Conservation (phyloP, 2,113 vertebrate species). For the Kobus ellipsiprymnus region DNA sequence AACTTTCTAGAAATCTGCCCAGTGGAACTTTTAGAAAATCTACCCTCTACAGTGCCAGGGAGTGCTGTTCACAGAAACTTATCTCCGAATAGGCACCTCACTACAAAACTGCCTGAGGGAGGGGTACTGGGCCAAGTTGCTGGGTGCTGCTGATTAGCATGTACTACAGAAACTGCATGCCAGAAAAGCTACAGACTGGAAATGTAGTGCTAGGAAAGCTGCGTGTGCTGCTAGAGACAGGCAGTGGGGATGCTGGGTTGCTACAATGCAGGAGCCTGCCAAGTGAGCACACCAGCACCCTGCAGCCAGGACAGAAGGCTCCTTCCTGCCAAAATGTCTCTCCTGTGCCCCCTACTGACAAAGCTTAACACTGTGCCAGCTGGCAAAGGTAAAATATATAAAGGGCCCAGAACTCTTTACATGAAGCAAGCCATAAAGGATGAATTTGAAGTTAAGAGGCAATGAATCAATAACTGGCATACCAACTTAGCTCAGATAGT, state of each 20-base stretch:
- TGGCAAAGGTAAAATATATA: slow-evolving; percentile 21
- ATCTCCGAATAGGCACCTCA: neutral
- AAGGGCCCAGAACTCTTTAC: neutral
- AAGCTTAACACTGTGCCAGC: neutral
- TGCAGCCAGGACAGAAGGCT: neutral
- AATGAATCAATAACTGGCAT: neutral
- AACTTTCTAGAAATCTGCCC: neutral
- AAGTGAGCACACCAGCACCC: neutral
- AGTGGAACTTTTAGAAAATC: neutral
- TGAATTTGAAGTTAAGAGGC: slow-evolving; percentile 2
- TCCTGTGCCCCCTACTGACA: neutral
- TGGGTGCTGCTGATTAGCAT: neutral
- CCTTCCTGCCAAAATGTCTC: neutral
- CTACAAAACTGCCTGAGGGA: neutral
- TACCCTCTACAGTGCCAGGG: neutral
- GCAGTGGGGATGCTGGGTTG: neutral
- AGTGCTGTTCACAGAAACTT: neutral
- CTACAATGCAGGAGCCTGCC: neutral
- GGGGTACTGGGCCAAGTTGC: neutral
- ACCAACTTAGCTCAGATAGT: neutral
- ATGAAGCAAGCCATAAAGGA: neutral
- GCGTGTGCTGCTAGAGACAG: neutral
- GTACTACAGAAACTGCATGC: neutral
- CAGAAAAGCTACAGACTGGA: neutral
- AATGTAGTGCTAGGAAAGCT: neutral